phyloP scores from a whole-genome alignment of 2,888 invertebrate species.

The Hecatera dysodea region DNA sequence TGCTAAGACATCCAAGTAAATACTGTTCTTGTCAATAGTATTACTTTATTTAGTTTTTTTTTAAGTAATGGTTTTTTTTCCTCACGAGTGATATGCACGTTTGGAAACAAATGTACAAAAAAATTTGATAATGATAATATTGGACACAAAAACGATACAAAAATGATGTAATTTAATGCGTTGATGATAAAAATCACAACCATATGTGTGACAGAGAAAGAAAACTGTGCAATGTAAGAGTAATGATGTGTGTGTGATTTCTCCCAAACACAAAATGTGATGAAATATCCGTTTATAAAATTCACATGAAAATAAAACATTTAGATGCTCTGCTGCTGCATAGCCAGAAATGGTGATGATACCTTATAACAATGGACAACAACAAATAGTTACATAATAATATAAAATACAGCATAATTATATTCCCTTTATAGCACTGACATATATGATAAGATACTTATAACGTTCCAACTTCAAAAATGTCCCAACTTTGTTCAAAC shows the following conservation, averaged over 20 bases:
- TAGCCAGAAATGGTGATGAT: slow-evolving; percentile 16
- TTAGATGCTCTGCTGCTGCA: neutral
- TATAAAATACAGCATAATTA: slow-evolving; percentile 10
- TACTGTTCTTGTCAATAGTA: neutral
- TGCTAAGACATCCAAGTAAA: neutral
- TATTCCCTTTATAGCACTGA: neutral
- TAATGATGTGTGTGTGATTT: slow-evolving; percentile 15
- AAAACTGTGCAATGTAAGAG: slow-evolving; percentile 34
- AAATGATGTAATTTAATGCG: neutral
- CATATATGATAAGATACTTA: neutral
- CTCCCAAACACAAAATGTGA: slow-evolving; percentile 14
- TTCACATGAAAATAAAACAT: neutral
- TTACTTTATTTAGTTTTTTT: neutral
- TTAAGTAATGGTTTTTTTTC: neutral
- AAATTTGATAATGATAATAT: too few species aligned
- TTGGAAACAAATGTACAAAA: neutral
- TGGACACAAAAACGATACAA: neutral
- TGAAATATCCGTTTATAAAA: neutral
- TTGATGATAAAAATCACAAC: neutral
- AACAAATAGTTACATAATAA: slow-evolving; percentile 19
- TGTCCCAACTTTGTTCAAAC: too few species aligned
- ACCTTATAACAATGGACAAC: slow-evolving; percentile 15
- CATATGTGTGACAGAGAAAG: slow-evolving; percentile 2
- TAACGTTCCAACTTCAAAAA: too few species aligned
- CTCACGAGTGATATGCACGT: neutral